Percentiles rank a stretch among this genome's conserved stretches.
phyloP scores from a whole-genome alignment of 1,140 invertebrate genomes.

The Galendromus occidentalis region DNA sequence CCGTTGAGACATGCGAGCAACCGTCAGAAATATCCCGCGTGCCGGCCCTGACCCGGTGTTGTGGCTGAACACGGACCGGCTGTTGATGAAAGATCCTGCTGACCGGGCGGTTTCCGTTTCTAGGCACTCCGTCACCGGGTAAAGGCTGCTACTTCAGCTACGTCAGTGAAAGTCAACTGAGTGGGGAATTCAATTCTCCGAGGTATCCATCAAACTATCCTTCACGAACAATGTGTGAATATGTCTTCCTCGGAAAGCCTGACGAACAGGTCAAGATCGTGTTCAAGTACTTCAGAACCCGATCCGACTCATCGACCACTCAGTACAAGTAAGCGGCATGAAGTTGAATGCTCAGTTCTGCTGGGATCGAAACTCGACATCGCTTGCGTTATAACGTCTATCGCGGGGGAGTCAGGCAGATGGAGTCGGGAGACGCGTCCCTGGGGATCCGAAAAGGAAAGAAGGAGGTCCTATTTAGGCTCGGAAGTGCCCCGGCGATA shows the following conservation, averaged over 20 bases:
- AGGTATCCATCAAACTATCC: slow-evolving; percentile 88
- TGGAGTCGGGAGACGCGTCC: too few relatives aligned
- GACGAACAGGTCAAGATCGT: slow-evolving; percentile 77
- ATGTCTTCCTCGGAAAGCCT: slow-evolving; percentile 54
- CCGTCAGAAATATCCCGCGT: too few relatives aligned
- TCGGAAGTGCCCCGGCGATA: too few relatives aligned
- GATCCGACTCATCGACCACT: slow-evolving; percentile 27
- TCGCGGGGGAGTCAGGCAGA: background rate
- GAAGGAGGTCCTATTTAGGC: too few relatives aligned
- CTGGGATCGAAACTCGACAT: too few relatives aligned
- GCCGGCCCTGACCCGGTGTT: too few relatives aligned
- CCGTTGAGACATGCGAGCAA: too few relatives aligned
- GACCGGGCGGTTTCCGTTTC: slow-evolving; percentile 24
- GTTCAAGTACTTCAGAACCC: slow-evolving; percentile 77
- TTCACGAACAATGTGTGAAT: slow-evolving; percentile 74
- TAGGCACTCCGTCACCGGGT: slow-evolving; percentile 74
- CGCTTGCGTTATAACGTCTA: too few relatives aligned
- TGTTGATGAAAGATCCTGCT: background rate
- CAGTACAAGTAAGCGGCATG: slow-evolving; percentile 18
- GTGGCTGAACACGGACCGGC: background rate
- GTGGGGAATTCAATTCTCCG: slow-evolving; percentile 82
- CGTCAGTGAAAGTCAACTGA: slow-evolving; percentile 56
- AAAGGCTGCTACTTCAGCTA: slow-evolving; percentile 76
- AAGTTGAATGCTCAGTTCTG: slow-evolving; percentile 7
- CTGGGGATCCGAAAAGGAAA: too few relatives aligned